phyloP scores from a whole-genome alignment of 1,140 invertebrate genomes.

The Drosophila littoralis region DNA sequence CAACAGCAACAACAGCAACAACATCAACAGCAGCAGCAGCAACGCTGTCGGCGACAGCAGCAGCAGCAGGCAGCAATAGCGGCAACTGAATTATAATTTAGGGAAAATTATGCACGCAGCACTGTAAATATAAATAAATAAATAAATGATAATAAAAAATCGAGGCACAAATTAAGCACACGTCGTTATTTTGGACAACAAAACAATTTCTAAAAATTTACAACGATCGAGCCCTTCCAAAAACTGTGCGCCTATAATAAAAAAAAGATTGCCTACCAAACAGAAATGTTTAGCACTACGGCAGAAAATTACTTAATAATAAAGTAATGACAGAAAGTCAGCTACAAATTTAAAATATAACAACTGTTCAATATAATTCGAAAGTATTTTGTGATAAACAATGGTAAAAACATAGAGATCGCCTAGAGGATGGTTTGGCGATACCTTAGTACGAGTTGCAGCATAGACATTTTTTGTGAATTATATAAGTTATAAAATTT shows the following conservation, averaged over 20 bases:
- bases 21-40: conserved; percentile 10
- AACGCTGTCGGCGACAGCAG: conserved; percentile 9
- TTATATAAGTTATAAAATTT: no score
- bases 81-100: conserved; percentile 75
- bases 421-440: no score
- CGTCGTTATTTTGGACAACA: conserved; percentile 12
- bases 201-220: conserved; percentile 51
- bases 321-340: neutral
- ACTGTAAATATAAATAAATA: conserved; percentile 74
- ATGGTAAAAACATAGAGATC: no score
- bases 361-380: no score
- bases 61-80: conserved; percentile 50
- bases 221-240: conserved; percentile 6
- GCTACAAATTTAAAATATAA: no score
- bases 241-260: neutral
- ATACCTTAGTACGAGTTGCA: no score
- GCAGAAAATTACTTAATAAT: neutral
- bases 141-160: conserved; percentile 65
- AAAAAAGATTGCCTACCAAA: neutral
- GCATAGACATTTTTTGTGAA: no score
- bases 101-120: conserved; percentile 79
- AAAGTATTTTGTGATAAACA: no score
- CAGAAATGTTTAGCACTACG: neutral
- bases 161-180: conserved; percentile 50
- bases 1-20: conserved; percentile 1